Evolutionary conservation across 2,797 vertebrate genomes (phyloP).

Genomic region (Epinephelus awoara): DNA sequence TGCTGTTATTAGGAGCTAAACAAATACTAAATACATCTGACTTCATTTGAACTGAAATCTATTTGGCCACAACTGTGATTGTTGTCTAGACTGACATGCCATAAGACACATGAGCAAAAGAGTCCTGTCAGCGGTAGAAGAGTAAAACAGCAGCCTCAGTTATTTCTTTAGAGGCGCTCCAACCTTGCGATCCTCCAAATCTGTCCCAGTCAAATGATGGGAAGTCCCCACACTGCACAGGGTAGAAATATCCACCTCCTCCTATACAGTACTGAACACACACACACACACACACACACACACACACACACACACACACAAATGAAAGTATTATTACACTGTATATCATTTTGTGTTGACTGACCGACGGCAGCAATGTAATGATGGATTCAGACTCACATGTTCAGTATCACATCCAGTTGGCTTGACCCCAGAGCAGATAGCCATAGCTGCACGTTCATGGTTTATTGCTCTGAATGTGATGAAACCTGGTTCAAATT

Average conservation of each 20-base stretch:
- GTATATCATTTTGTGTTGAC: not conserved
- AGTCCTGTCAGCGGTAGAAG: conserved; percentile 39
- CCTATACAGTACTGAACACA: conserved; percentile 52
- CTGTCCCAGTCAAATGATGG: conserved; percentile 46
- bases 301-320: no score
- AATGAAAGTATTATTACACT: not conserved
- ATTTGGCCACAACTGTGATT: not conserved
- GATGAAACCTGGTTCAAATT: conserved; percentile 53
- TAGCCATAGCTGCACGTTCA: conserved; percentile 40
- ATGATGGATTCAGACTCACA: conserved; percentile 26
- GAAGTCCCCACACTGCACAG: conserved; percentile 37
- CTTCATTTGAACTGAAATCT: no score
- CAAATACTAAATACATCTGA: no score
- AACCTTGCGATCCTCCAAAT: not conserved
- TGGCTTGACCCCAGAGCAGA: conserved; percentile 57
- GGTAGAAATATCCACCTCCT: conserved; percentile 26
- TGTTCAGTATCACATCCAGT: conserved; percentile 35
- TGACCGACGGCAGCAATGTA: not conserved
- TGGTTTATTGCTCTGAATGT: conserved; percentile 56
- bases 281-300: not conserved
- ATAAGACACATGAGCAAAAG: not conserved
- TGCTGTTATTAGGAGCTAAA: no score
- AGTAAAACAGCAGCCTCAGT: conserved; percentile 48
- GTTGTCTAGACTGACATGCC: not conserved
- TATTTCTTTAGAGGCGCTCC: conserved; percentile 49